Conservation (phyloP, 2,797 vertebrate genomes). For the Anolis apletophallus region DNA sequence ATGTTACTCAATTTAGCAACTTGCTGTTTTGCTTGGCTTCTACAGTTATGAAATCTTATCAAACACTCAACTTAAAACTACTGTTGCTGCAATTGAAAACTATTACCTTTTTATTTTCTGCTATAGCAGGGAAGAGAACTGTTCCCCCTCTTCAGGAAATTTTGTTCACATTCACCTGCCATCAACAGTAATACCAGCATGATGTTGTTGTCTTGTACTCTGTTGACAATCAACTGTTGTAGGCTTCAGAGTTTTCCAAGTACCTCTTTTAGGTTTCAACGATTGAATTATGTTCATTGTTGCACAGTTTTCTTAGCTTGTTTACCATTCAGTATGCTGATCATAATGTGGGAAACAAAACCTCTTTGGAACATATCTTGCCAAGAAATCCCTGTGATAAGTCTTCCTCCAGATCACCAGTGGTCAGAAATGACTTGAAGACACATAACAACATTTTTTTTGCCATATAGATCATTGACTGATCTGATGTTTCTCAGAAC, state of each 20-base stretch:
- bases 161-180: not conserved
- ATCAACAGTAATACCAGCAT: not conserved
- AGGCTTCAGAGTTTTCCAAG: not conserved
- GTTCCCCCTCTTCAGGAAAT: not conserved
- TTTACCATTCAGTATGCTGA: not conserved
- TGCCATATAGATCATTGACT: not conserved
- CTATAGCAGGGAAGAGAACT: not conserved
- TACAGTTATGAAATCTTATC: no score
- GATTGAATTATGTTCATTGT: not conserved
- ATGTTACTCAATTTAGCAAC: not conserved
- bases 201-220: not conserved
- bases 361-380: no score
- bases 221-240: not conserved
- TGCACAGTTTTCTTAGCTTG: not conserved
- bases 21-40: not conserved
- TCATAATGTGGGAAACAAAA: not conserved
- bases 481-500: not conserved
- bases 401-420: no score
- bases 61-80: not conserved
- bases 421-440: no score
- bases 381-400: no score
- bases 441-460: not conserved
- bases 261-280: not conserved
- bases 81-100: conserved; percentile 1
- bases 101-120: not conserved